These are phyloP conservation scores for Xestia rhomboidea DNA, from an alignment of 2,888 invertebrate species.

Conservation along the genomic window DNA sequence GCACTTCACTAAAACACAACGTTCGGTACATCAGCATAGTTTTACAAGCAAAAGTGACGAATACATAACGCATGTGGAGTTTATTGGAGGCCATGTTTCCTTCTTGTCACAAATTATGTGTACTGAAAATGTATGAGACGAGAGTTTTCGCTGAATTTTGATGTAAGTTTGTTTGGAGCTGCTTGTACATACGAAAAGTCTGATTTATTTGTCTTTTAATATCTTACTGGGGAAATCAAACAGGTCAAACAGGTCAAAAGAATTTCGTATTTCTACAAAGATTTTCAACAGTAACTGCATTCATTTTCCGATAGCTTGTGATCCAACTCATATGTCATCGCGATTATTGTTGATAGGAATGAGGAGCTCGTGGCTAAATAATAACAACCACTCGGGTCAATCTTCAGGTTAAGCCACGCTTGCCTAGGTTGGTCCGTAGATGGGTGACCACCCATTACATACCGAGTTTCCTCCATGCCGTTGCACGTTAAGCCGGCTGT, in stretches of 20 bases:
- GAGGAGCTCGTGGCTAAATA: neutral
- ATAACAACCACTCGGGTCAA: neutral
- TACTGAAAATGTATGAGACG: slow-evolving; percentile 17
- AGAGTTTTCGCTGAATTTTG: slow-evolving; percentile 1
- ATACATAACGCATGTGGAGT: slow-evolving; percentile 37
- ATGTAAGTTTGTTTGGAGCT: neutral
- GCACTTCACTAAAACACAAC: slow-evolving; percentile 25
- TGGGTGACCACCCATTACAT: too few relatives aligned
- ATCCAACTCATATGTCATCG: neutral
- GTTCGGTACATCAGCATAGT: slow-evolving; percentile 47
- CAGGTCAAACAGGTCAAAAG: neutral
- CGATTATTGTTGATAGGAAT: neutral
- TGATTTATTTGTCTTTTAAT: neutral
- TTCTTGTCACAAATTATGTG: slow-evolving; percentile 29
- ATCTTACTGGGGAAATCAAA: neutral
- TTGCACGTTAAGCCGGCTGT: too few relatives aligned
- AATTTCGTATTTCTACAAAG: neutral
- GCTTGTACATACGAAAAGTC: neutral
- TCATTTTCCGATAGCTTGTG: neutral
- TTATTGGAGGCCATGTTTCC: slow-evolving; percentile 26
- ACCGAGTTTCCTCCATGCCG: neutral
- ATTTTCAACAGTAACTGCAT: neutral
- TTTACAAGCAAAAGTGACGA: slow-evolving; percentile 49
- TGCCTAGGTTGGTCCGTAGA: too few relatives aligned
- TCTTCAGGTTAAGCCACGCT: neutral